Evolutionary conservation across 2,113 vertebrate species (phyloP), one percentile per base, ranked within the genome.

Genomic region (Oreochromis niloticus): DNA sequence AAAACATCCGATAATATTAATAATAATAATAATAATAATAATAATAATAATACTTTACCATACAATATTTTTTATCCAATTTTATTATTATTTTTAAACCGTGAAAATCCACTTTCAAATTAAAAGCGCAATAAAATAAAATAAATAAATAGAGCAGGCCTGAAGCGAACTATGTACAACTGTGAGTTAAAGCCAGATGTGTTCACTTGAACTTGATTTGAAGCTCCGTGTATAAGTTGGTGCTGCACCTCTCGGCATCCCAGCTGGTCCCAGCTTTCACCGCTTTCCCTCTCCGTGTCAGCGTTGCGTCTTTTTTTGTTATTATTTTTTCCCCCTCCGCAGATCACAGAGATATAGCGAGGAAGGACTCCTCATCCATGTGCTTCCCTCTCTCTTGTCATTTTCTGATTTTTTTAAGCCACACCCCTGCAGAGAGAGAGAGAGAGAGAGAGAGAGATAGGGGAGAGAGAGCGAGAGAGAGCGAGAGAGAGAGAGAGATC

Each of bases 381-480:
- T 94, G 94, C 90, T 93, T 87, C 86, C 87, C 88, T 94, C 94
- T 86, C 91, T 92, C 94, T 91, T 95, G 96, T 96, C 96, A 92
- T 95, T 95, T 94, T 94, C 94, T 83, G 92, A 82, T 80, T 91
- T 89, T 93, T 93, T 96, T 92, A 95, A 94, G 97, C 97, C 97
- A 96, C 98, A 96, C 98, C 97, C 96, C 96, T 96, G 94, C 96
- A 94, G 91, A 94, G 91, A 90, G 93, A 90, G 87, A 88, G 87
- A 84, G 78, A 82, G 68, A 43, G 73, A 56, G 59, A 14, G 66
- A 66, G 66, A 87, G 85, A 75, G 85, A 83, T 61, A 22, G n/a
- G n/a, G n/a, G 24, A 24, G 24, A 24, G 24, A 24, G 71, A 80
- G 85, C 63, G 89, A 75, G 89, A 75, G 87, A 71, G 86, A 80